Evolutionary conservation across 1,140 invertebrate species (phyloP).

Genomic region (roundworm (Caenorhabditis elegans)): WBcel235 BX284605.5:12918001-12918500

Average conservation of each 20-base stretch:
- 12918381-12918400: conserved; percentile 43
- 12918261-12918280: conserved; percentile 44
- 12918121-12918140: conserved; percentile 41
- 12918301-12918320: conserved; percentile 30
- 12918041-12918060: conserved; percentile 52
- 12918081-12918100: conserved; percentile 69
- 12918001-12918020: conserved; percentile 74
- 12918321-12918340: conserved; percentile 4
- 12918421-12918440: neutral
- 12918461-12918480: conserved; percentile 80
- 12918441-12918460: conserved; percentile 74
- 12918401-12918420: neutral
- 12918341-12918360: conserved; percentile 37
- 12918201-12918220: conserved; percentile 32
- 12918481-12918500: conserved; percentile 77
- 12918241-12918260: conserved; percentile 23
- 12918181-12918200: conserved; percentile 35
- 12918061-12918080: conserved; percentile 69
- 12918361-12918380: conserved; percentile 44
- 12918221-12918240: conserved; percentile 23
- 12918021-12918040: conserved; percentile 73
- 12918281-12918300: conserved; percentile 18
- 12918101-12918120: conserved; percentile 60
- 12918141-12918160: conserved; percentile 53
- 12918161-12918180: conserved; percentile 46